Conservation (phyloP, 2,888 invertebrate species). For the Sabellastarte sp. region DNA sequence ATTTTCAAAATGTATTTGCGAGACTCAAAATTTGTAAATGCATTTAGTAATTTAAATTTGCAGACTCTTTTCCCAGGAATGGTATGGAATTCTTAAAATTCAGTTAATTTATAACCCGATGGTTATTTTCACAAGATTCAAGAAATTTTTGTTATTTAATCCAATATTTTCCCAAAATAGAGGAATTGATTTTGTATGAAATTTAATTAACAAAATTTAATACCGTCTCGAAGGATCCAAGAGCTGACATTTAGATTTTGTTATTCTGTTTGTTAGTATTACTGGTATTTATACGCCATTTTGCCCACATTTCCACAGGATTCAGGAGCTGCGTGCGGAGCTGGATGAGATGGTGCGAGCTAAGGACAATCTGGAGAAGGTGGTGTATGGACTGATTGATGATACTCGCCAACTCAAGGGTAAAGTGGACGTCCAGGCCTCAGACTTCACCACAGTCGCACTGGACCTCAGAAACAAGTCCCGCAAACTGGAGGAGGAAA, state of each 20-base stretch:
- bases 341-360: slow-evolving; percentile 38
- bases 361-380: slow-evolving; percentile 48
- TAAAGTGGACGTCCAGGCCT: slow-evolving; percentile 46
- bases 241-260: neutral
- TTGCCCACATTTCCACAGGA: slow-evolving; percentile 2
- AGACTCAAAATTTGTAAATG: too few species aligned
- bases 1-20: too few species aligned
- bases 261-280: neutral
- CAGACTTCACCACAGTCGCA: slow-evolving; percentile 41
- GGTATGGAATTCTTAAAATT: too few species aligned
- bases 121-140: too few species aligned
- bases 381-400: slow-evolving; percentile 44
- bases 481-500: slow-evolving; percentile 54
- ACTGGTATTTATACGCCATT: neutral
- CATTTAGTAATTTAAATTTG: too few species aligned
- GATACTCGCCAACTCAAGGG: slow-evolving; percentile 47
- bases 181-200: too few species aligned
- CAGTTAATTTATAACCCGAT: too few species aligned
- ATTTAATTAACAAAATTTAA: too few species aligned
- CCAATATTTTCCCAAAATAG: too few species aligned
- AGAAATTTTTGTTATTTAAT: too few species aligned
- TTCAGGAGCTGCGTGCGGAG: slow-evolving; percentile 7
- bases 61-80: too few species aligned
- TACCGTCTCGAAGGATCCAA: too few species aligned
- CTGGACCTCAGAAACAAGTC: slow-evolving; percentile 48